phyloP scores from a whole-genome alignment of 2,113 vertebrate genomes.

The Scomber scombrus region DNA sequence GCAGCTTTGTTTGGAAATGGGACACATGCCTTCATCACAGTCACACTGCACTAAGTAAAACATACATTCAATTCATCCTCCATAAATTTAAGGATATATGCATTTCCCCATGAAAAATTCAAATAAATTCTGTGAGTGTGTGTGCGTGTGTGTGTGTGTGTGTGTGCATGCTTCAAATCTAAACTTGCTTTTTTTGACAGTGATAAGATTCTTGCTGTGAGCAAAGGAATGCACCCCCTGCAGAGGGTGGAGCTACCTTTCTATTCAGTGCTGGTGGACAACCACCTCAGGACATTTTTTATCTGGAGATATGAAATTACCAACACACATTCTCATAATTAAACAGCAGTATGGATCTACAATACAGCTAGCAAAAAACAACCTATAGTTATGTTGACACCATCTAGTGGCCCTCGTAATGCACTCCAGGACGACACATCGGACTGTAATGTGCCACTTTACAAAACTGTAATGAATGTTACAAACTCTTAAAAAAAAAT shows the following conservation, averaged over 20 bases:
- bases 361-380: too few species aligned
- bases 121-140: neutral
- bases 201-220: constrained; percentile 68
- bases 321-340: too few species aligned
- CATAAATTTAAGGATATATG: neutral
- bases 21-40: neutral
- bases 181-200: constrained; percentile 50
- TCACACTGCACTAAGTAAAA: neutral
- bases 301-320: constrained; percentile 74
- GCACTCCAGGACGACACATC: too few species aligned
- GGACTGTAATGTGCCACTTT: too few species aligned
- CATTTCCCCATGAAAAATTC: neutral
- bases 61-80: neutral
- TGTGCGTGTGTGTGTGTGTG: neutral
- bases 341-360: too few species aligned
- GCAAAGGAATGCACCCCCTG: constrained; percentile 77
- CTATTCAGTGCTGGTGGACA: constrained; percentile 51
- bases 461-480: too few species aligned
- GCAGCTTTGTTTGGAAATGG: neutral
- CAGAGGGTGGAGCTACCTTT: constrained; percentile 68
- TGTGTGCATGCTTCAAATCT: constrained; percentile 28
- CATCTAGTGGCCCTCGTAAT: too few species aligned
- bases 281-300: constrained; percentile 78
- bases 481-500: too few species aligned
- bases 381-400: too few species aligned